Percentiles rank a stretch among this genome's conserved stretches.
phyloP scores from a whole-genome alignment of 2,113 vertebrate species.

The Neogale vison region DNA sequence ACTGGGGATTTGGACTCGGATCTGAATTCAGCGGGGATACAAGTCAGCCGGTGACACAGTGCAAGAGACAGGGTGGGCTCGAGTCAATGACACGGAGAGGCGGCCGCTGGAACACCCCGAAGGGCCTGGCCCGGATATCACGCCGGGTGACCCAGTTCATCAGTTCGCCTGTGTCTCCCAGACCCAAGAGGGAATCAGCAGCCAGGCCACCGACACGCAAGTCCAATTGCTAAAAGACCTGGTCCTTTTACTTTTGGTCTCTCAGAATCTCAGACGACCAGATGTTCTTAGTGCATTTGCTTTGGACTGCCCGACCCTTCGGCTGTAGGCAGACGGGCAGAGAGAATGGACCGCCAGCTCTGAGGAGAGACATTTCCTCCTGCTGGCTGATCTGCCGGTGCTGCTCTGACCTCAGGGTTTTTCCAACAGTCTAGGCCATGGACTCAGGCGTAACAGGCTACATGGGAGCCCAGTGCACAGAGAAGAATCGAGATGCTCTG shows the following conservation, averaged over 20 bases:
- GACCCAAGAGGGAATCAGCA: not conserved
- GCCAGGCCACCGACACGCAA: not conserved
- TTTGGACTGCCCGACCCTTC: not conserved
- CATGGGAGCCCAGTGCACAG: not conserved
- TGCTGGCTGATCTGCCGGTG: too few species aligned
- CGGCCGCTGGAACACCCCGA: rapidly evolving
- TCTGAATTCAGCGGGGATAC: not conserved
- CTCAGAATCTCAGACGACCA: not conserved
- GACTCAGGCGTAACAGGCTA: rapidly evolving
- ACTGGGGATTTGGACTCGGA: not conserved
- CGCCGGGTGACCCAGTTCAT: not conserved
- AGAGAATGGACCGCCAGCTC: rapidly evolving
- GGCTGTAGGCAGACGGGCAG: not conserved
- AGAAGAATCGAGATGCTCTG: rapidly evolving
- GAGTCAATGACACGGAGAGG: rapidly evolving
- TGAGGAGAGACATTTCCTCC: not conserved
- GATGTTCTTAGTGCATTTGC: not conserved
- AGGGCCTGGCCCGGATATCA: rapidly evolving
- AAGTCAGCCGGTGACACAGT: not conserved
- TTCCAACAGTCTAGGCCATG: not conserved
- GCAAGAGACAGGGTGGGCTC: not conserved
- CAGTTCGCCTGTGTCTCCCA: not conserved
- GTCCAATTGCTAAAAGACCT: not conserved
- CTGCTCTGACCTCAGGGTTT: not conserved
- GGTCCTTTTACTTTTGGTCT: not conserved